Evolutionary conservation across 1,140 invertebrate genomes (phyloP), one percentile per base, ranked within the genome.

Genomic region (Hycleus cichorii): DNA sequence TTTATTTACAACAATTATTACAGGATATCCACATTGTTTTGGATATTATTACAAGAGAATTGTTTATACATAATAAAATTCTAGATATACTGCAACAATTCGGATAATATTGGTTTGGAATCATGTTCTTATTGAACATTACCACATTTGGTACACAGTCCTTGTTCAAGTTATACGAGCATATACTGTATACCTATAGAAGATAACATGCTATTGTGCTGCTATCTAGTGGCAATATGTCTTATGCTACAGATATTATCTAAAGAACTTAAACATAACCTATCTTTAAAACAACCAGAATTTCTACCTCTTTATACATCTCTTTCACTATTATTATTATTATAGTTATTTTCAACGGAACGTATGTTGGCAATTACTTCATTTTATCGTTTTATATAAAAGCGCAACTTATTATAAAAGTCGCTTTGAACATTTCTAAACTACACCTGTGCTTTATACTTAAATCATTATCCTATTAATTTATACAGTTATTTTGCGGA

Each of bases 201-300:
- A 65, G 65, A 66, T 66, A 67, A 63, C 64, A 70, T 64, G 66
- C 66, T 63, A 68, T 68, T 70, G 68, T 70, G 59, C 63, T 70
- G 55, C 66, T 68, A 70, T 70, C 68, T 70, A 57, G 57, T 63
- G 68, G 68, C 65, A 68, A 68, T 70, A 70, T 70, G 68, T 70
- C 68, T 70, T 70, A 65, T 59, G 58, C 52, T 47, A 26, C 47
- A 63, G 68, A 70, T 70, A 63, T 60, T 59, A 70, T 70, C 68
- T 60, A 39, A 40, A 51, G 63, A 66, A 70, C 63, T 68, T 68
- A 64, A 68, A 65, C 68, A 67, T 67, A 67, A 65, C 62, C 64
- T 65, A 57, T 57, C 56, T 57, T 57, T 57, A 49, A 57, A 57
- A 49, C 56, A 32, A 39, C 43, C 51, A 47, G 51, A 61, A 55